These are phyloP conservation scores for Aleiodes sp. DNA, from an alignment of 1,140 invertebrate genomes.

Conservation along the genomic window DNA sequence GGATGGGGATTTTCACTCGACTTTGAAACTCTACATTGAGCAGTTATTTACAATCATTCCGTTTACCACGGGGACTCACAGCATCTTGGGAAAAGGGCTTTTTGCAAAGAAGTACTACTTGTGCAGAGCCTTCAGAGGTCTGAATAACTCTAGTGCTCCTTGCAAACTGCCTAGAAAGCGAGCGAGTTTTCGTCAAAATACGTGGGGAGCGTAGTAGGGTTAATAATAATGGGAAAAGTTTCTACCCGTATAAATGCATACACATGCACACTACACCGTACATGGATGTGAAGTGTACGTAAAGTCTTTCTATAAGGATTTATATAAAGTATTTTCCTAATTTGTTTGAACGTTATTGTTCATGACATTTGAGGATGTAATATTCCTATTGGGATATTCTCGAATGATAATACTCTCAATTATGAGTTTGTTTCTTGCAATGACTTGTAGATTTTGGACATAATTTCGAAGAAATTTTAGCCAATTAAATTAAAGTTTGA, in stretches of 20 bases:
- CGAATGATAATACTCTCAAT: no score
- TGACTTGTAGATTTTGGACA: no score
- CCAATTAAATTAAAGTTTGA: no score
- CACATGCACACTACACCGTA: slow-evolving; percentile 14
- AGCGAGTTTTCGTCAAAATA: slow-evolving; percentile 14
- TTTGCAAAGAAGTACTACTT: neutral
- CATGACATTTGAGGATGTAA: no score
- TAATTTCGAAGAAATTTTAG: no score
- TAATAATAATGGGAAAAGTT: slow-evolving; percentile 55
- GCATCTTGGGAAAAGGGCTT: slow-evolving; percentile 22
- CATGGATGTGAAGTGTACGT: neutral
- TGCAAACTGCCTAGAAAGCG: neutral
- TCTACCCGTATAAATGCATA: slow-evolving; percentile 1
- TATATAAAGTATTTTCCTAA: no score
- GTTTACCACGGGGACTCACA: neutral
- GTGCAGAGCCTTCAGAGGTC: neutral
- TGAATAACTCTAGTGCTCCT: neutral
- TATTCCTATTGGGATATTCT: no score
- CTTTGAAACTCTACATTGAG: neutral
- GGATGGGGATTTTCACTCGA: slow-evolving; percentile 4
- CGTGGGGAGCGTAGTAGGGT: slow-evolving; percentile 34
- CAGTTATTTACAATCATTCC: slow-evolving; percentile 20
- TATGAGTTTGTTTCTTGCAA: no score
- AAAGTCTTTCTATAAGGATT: slow-evolving; percentile 13
- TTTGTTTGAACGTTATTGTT: no score